Conservation (phyloP, 2,888 invertebrate species). For the Amphiduros pacificus region DNA sequence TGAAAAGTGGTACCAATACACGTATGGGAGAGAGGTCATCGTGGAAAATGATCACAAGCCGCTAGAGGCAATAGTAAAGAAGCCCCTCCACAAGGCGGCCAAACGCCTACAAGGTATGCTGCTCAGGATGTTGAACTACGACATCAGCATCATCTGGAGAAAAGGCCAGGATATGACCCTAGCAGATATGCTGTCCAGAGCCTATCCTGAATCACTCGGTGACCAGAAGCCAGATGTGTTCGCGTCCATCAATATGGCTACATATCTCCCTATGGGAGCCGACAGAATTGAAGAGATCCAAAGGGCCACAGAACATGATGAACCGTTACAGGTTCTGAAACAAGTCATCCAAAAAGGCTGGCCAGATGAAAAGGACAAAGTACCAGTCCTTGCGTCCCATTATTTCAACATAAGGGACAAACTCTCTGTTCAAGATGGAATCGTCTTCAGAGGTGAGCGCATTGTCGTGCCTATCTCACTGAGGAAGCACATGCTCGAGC, state of each 20-base stretch:
- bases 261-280: neutral
- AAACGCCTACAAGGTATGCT: neutral
- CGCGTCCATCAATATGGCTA: too few relatives aligned
- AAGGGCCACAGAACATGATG: neutral
- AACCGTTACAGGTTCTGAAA: neutral
- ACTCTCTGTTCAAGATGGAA: conserved; percentile 8
- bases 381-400: neutral
- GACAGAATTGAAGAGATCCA: neutral
- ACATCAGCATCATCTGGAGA: neutral
- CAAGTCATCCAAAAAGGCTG: conserved; percentile 3
- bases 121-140: conserved; percentile 1
- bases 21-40: conserved; percentile 8
- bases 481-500: conserved; percentile 11
- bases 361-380: conserved; percentile 2
- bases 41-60: conserved; percentile 1
- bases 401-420: conserved; percentile 4
- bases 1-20: conserved; percentile 17
- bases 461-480: conserved; percentile 14
- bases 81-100: neutral
- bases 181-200: neutral
- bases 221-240: too few relatives aligned
- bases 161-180: neutral
- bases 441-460: conserved; percentile 15
- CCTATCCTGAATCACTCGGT: too few relatives aligned
- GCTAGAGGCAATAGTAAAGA: neutral